A percentile compares a stretch with the other conserved stretches of the same genome.
Evolutionary conservation across 2,113 vertebrate genomes (phyloP).

Genomic region (Pedetes capensis): DNA sequence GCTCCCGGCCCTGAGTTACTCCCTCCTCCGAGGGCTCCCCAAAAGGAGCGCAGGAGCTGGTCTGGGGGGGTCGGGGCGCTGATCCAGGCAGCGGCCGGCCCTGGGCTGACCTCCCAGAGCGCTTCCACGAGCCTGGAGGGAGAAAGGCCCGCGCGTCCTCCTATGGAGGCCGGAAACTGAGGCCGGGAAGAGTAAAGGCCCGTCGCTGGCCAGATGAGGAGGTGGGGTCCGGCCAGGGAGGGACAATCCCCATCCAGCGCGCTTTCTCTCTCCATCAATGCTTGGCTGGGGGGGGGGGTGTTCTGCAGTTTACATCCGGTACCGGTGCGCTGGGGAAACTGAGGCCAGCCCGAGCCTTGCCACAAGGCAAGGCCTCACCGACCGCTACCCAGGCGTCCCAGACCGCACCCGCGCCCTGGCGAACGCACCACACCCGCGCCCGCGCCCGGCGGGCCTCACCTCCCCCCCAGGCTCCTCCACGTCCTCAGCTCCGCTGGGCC

Average conservation of each 20-base stretch:
- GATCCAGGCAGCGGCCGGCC: neutral
- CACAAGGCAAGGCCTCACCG: neutral
- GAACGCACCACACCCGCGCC: neutral
- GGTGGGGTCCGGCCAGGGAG: neutral
- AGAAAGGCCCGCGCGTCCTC: neutral
- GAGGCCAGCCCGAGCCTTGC: neutral
- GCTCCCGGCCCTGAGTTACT: neutral
- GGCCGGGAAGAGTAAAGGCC: neutral
- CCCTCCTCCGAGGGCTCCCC: neutral
- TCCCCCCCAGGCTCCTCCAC: neutral
- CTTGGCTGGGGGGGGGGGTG: neutral
- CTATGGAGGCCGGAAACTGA: neutral
- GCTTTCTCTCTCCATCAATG: neutral
- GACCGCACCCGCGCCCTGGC: neutral
- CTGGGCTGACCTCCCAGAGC: neutral
- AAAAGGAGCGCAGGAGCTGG: neutral
- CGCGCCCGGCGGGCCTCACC: fast-evolving
- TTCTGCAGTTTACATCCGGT: neutral
- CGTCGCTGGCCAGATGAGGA: neutral
- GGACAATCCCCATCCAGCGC: neutral
- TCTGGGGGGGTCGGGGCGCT: too few relatives aligned
- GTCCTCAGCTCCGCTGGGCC: neutral
- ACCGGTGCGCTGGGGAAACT: neutral
- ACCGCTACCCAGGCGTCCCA: fast-evolving
- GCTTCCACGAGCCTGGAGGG: neutral